These are phyloP conservation scores for Sinelater perroti DNA, from an alignment of 2,888 invertebrate species.

Conservation along the genomic window DNA sequence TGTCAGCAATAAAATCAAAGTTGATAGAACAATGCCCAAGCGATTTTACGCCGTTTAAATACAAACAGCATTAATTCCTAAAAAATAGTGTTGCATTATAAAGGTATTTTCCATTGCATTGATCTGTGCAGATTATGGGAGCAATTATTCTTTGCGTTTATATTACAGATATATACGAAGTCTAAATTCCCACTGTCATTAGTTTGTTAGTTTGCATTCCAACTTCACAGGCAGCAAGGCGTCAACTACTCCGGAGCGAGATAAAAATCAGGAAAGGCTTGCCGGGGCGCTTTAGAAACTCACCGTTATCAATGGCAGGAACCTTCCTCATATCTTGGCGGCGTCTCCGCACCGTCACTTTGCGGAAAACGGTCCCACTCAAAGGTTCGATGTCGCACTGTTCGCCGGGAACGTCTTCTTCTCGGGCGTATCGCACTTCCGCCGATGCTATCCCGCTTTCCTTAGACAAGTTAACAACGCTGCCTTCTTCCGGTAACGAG, in stretches of 20 bases:
- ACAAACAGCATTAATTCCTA: too few relatives aligned
- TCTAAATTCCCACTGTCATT: too few relatives aligned
- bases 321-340: slow-evolving; percentile 60
- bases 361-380: slow-evolving; percentile 71
- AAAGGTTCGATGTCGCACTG: slow-evolving; percentile 64
- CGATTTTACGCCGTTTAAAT: too few relatives aligned
- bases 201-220: too few relatives aligned
- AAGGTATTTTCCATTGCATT: too few relatives aligned
- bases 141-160: too few relatives aligned
- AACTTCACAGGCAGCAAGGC: too few relatives aligned
- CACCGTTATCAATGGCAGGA: slow-evolving; percentile 58
- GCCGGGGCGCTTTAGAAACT: slow-evolving; percentile 38
- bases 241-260: background rate
- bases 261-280: slow-evolving; percentile 4
- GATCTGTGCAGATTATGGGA: too few relatives aligned
- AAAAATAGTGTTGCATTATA: too few relatives aligned
- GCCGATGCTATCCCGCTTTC: slow-evolving; percentile 20
- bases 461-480: background rate
- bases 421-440: slow-evolving; percentile 18
- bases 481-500: slow-evolving; percentile 29
- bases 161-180: too few relatives aligned
- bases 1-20: too few relatives aligned
- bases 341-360: slow-evolving; percentile 71
- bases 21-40: too few relatives aligned
- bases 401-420: slow-evolving; percentile 25